These are phyloP conservation scores for Bilobella aurantiaca DNA, from an alignment of 1,140 invertebrate genomes.

Conservation along the genomic window DNA sequence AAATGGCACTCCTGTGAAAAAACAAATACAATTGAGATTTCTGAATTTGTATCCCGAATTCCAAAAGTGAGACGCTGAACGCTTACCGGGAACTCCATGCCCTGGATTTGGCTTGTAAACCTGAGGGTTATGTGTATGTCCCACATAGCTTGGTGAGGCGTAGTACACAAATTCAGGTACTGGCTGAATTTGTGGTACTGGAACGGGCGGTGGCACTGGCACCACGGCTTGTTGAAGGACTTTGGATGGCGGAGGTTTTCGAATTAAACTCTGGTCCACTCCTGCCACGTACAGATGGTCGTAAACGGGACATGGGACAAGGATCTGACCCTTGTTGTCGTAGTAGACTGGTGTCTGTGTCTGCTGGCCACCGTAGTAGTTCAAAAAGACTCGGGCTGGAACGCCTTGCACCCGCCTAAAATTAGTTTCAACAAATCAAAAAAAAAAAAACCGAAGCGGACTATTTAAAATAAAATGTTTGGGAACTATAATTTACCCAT, in stretches of 20 bases:
- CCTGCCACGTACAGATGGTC: slow-evolving; percentile 4
- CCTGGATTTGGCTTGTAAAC: not conserved
- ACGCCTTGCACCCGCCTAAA: not conserved
- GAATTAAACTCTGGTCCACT: not conserved
- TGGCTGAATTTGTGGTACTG: not conserved
- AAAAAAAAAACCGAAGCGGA: no score
- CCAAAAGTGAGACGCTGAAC: no score
- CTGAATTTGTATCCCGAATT: not conserved
- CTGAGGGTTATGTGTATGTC: not conserved
- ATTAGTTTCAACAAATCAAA: not conserved
- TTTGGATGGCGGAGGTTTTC: not conserved
- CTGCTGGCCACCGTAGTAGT: slow-evolving; percentile 3
- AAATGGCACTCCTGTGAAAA: not conserved
- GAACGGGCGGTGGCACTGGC: not conserved
- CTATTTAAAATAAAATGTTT: no score
- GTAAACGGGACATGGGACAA: slow-evolving; percentile 11
- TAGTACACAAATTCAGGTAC: not conserved
- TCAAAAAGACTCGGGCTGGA: slow-evolving; percentile 13
- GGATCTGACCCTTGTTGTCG: slow-evolving; percentile 6
- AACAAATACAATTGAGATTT: not conserved
- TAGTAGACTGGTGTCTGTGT: slow-evolving; percentile 2
- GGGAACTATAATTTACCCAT: no score
- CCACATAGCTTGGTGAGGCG: not conserved
- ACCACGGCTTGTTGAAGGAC: not conserved
- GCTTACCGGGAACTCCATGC: not conserved